Evolutionary conservation across 2,797 vertebrate species (phyloP), one percentile per base, ranked within the genome.

Genomic region (Enteromius argenteus): DNA sequence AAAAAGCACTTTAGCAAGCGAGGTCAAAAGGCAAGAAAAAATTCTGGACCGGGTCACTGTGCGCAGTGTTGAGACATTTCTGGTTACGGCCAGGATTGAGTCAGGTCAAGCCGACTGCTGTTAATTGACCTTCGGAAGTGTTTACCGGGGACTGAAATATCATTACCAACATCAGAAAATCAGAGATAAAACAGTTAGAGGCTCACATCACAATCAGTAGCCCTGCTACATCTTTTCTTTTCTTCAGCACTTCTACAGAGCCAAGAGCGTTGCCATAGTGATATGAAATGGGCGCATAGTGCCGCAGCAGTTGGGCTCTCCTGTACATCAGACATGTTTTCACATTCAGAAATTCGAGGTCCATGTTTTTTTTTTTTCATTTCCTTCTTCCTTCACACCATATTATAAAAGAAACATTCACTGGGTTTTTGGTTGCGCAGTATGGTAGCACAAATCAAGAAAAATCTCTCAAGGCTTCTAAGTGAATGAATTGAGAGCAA

Each of bases 261-360:
- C 87, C 83, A 83, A 80, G 87, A 86, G 82, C 49, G 95, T 95
- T 95, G 93, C 93, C 90, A 95, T 95, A 89, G 95, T 89, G 90
- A 96, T 37, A 60, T 87, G 90, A 93, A 93, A 93, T 92, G 91
- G 90, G 89, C 91, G 89, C 87, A 86, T 90, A 93, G 85, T 93
- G 91, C 92, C 88, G 89, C 84, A 87, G 46, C 81, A 85, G 81
- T 84, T 42, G 73, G 81, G 53, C 80, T 75, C 78, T 81, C 23
- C 64, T 81, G 78, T 72, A 84, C 62, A 87, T 80, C 85, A 80
- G 46, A 77, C 67, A 53, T 77, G 82, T 81, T 86, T 86, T 71
- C 79, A 86, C 74, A 72, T 81, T 87, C 19, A 83, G 39, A 85
- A 77, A 86, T n/a, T 72, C 4, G 3, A 66, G 51, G 23, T 42